These are phyloP conservation scores for Fissipunctia ypsillon DNA, from an alignment of 2,888 invertebrate genomes.

Conservation along the genomic window DNA sequence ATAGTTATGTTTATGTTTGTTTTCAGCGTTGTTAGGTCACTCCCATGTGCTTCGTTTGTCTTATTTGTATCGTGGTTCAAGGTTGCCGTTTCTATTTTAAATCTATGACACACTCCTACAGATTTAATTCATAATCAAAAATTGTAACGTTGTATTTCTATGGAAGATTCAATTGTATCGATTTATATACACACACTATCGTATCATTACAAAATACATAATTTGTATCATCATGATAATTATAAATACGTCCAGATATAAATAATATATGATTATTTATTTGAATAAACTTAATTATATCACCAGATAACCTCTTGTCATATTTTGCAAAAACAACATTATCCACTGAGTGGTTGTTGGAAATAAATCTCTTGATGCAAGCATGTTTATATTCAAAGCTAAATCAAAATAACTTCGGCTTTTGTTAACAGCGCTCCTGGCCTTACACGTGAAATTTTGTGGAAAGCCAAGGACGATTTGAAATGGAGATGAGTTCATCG, in stretches of 20 bases:
- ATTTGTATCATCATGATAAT: slow-evolving; percentile 29
- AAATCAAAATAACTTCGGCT: slow-evolving; percentile 32
- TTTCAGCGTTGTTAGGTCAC: background rate
- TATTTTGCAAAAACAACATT: too few relatives aligned
- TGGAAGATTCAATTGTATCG: slow-evolving; percentile 5
- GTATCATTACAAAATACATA: slow-evolving; percentile 30
- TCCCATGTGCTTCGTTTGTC: background rate
- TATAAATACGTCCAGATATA: slow-evolving; percentile 12
- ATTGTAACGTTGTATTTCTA: slow-evolving; percentile 1
- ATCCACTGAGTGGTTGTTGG: background rate
- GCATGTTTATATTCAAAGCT: slow-evolving; percentile 36
- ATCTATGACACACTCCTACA: background rate
- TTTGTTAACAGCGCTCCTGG: slow-evolving; percentile 12
- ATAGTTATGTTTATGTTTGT: slow-evolving; percentile 12
- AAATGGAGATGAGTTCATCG: slow-evolving; percentile 17
- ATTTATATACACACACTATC: slow-evolving; percentile 18
- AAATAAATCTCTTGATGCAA: slow-evolving; percentile 41
- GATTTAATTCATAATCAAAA: background rate
- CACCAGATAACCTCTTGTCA: background rate
- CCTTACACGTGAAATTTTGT: slow-evolving; percentile 36
- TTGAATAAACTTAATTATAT: slow-evolving; percentile 38
- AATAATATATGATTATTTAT: slow-evolving; percentile 50
- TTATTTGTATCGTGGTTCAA: background rate
- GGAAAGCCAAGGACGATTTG: slow-evolving; percentile 23
- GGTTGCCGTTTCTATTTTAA: slow-evolving; percentile 1